Percentiles rank a stretch among this genome's conserved stretches.
These are phyloP conservation scores for Mactromeris polynyma DNA, from an alignment of 2,888 invertebrate genomes.

Conservation along the genomic window DNA sequence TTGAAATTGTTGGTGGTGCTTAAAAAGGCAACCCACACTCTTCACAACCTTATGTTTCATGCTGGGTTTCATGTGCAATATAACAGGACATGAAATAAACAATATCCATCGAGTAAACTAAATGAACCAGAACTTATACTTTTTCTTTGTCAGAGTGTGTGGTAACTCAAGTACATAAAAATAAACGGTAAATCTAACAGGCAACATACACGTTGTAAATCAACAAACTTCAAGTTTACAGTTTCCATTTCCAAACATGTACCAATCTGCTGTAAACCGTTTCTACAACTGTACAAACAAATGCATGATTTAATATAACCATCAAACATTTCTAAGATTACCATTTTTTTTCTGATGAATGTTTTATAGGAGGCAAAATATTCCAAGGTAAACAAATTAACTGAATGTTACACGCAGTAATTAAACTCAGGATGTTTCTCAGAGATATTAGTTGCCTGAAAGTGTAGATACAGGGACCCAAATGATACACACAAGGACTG, in stretches of 20 bases:
- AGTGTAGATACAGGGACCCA: not conserved
- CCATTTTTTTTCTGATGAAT: slow-evolving; percentile 10
- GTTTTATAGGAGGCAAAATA: slow-evolving; percentile 12
- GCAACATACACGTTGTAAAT: slow-evolving; percentile 10
- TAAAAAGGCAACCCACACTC: no score
- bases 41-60: not conserved
- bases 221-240: slow-evolving; percentile 18
- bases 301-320: slow-evolving; percentile 11
- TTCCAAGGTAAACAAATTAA: slow-evolving; percentile 21
- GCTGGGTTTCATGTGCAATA: not conserved
- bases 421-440: not conserved
- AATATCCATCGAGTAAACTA: not conserved
- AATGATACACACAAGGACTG: not conserved
- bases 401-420: not conserved
- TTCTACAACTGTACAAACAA: slow-evolving; percentile 18
- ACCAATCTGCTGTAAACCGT: not conserved
- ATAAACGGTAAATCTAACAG: slow-evolving; percentile 11
- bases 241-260: not conserved
- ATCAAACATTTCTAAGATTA: slow-evolving; percentile 9
- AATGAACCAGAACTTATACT: not conserved
- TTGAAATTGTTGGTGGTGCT: no score
- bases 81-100: not conserved
- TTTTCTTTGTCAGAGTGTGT: not conserved
- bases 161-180: slow-evolving; percentile 8
- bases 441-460: not conserved